Base-by-base conservation (phyloP, 2,797 vertebrate genomes). In the Xiphorhynchus erythropygius region DNA sequence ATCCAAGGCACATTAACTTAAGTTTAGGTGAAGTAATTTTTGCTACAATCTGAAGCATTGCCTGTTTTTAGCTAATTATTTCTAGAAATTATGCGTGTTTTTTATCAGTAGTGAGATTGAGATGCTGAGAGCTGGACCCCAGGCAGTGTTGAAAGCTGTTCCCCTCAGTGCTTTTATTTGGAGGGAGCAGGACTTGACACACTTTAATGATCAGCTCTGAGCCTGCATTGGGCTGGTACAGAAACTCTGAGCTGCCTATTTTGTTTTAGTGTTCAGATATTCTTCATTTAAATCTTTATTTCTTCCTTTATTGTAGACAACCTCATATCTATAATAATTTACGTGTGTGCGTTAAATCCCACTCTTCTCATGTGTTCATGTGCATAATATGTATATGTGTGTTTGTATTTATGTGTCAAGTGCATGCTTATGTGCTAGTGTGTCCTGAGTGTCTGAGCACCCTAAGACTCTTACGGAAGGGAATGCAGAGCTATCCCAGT, bases 1-100 rank as follows among this genome's bases (percentile, higher is more conserved):
- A 98, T 97, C 97, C 97, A 75, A 97, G 97, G 97, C 97, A 56
- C 97, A 96, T 95, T 95, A 96, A 93, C 74, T 96, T 97, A 97
- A 96, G 95, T 90, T 90, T 97, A 96, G 96, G 94, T 97, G 92
- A 96, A 97, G 73, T 97, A 94, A 85, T 81, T 96, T 94, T 97
- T 94, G 74, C 94, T 96, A 77, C 93, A 24, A 6, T 96, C 96
- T 93, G 86, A 89, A 97, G 73, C 94, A 64, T 94, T 97, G 67
- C 82, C 49, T 97, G 93, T 91, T 96, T 69, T 95, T 96, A 97
- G 87, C 76, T 96, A 86, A 91, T 91, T 94, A 46, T 39, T 96
- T 95, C 87, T 95, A 84, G 91, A 70, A 95, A 30, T 67, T 70
- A 32, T 92, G 55, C 46, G 0, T 93, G 63, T 57, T 94, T 68